These are phyloP conservation scores for Eilema depressum DNA, from an alignment of 2,888 invertebrate genomes.

Conservation along the genomic window DNA sequence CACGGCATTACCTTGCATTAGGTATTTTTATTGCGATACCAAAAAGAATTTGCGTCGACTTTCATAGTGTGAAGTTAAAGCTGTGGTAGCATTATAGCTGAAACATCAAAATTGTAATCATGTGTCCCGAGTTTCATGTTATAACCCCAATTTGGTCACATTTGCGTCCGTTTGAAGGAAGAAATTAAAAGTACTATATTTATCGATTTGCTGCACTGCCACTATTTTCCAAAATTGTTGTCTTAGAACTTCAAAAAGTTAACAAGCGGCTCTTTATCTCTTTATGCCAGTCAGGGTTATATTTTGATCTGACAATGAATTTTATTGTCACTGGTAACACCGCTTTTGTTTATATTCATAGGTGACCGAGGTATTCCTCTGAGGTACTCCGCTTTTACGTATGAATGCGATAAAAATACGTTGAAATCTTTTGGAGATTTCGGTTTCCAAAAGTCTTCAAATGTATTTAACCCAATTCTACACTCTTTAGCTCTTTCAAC, in stretches of 20 bases:
- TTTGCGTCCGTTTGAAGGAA: not conserved
- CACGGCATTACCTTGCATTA: constrained; percentile 71
- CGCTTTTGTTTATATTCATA: not conserved
- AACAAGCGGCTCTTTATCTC: not conserved
- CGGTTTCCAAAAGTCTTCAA: not conserved
- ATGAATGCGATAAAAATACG: not conserved
- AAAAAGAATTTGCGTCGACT: constrained; percentile 45
- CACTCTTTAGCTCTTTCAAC: too few species aligned
- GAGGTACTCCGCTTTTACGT: not conserved
- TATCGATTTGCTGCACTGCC: too few species aligned
- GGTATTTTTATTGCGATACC: constrained; percentile 58
- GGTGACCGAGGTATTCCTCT: too few species aligned
- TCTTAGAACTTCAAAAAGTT: not conserved
- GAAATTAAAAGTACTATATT: too few species aligned
- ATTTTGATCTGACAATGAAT: not conserved
- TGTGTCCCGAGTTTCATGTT: not conserved
- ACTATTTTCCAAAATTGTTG: not conserved
- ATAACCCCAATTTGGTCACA: not conserved
- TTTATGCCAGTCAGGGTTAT: not conserved
- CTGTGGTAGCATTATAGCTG: not conserved
- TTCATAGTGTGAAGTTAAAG: constrained; percentile 44
- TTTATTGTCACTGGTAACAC: not conserved
- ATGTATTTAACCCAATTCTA: too few species aligned
- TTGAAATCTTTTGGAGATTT: too few species aligned
- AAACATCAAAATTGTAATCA: not conserved